Base-by-base conservation (phyloP, 2,888 invertebrate genomes). In the Chrysolina americana region DNA sequence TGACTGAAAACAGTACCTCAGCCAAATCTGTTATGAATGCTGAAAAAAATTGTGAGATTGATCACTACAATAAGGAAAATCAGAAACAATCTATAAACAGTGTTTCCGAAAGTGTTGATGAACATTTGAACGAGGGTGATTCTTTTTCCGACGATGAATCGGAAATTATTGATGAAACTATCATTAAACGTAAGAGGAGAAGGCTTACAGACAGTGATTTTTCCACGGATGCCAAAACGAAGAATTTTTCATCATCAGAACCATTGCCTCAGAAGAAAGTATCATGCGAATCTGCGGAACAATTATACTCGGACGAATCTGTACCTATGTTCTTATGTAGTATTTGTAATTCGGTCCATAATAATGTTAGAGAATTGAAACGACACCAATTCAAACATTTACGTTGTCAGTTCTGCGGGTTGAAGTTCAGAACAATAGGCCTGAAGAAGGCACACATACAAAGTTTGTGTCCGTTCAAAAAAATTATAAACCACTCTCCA, bases 391-490 rank as follows among this genome's bases (percentile, higher is more conserved):
- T 17, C 4, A 78, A 71, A 48, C 84, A 84, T 68, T 78, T 78
- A 63, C 75, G 73, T 21, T 84, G 84, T 66, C 81, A 79, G 41
- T 82, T 84, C 65, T 84, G 84, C 62, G 83, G 78, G 62, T 36
- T 41, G 6, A 73, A 66, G 53, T 83, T 83, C 71, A 74, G 71
- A 56, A 76, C 78, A 0, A 65, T 82, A 41, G 75, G 75, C 6
- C 36, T 41, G 15, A 81, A 81, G 53, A 65, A 76, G 10, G 59
- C 78, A 15, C 84, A 84, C 65, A 44, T 81, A 9, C 69, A 78
- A n/a, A 65, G 68, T 19, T 28, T 17, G 10, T 84, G 84, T 66
- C 11, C 66, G 17, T 73, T 82, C 1, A 81, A 80, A 59, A 78
- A 77, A 17, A 75, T 76, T 0, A 79, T 80, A 76, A 76, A 74